These are phyloP conservation scores for Elaeidobius kamerunicus DNA, from an alignment of 2,888 invertebrate species.

Conservation along the genomic window DNA sequence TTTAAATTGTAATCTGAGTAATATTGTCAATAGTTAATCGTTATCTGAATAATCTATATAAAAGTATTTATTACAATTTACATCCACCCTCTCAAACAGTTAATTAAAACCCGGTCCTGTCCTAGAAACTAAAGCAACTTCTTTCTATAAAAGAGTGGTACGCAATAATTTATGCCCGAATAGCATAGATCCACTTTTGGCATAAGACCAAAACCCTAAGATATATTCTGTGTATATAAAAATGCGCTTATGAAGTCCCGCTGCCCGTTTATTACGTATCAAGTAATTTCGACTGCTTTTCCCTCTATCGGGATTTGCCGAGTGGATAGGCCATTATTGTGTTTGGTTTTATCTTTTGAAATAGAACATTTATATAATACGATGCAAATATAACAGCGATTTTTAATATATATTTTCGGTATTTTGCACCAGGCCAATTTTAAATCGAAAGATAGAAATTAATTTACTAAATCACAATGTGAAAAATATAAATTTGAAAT, in stretches of 20 bases:
- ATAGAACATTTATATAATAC: too few species aligned
- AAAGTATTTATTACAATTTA: too few species aligned
- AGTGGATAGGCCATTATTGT: not conserved
- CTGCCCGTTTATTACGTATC: conserved; percentile 11
- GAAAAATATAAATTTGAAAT: too few species aligned
- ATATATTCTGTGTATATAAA: conserved; percentile 19
- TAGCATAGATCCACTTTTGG: conserved; percentile 35
- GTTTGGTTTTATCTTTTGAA: not conserved
- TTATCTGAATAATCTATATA: too few species aligned
- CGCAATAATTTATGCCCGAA: conserved; percentile 38
- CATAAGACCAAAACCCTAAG: conserved; percentile 29
- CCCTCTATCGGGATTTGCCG: not conserved
- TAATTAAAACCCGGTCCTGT: not conserved
- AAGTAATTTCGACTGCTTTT: conserved; percentile 6
- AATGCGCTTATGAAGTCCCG: conserved; percentile 19
- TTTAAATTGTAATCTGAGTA: too few species aligned
- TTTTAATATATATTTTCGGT: too few species aligned
- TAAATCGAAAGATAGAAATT: too few species aligned
- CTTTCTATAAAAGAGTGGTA: conserved; percentile 38
- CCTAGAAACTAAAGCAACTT: conserved; percentile 33
- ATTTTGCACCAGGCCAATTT: too few species aligned
- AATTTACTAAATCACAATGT: too few species aligned
- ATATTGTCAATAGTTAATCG: too few species aligned
- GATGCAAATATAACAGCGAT: too few species aligned
- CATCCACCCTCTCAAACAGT: too few species aligned